Conservation (phyloP, 2,113 vertebrate genomes). For the Xenopus laevis region DNA sequence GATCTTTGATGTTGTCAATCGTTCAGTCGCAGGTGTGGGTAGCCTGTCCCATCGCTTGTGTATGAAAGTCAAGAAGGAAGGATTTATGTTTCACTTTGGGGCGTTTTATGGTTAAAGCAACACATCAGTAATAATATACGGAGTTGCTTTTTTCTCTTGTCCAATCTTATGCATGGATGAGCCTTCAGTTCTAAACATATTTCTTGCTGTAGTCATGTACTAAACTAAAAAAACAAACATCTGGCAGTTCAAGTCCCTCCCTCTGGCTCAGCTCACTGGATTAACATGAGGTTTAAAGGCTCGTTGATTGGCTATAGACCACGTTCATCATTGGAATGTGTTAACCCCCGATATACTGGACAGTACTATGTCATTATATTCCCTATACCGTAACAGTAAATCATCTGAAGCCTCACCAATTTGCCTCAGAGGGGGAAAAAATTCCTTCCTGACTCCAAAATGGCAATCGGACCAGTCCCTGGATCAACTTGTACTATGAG, state of each 20-base stretch:
- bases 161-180: constrained; percentile 57
- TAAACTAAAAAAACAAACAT: constrained; percentile 78
- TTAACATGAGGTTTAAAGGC: constrained; percentile 48
- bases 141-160: constrained; percentile 63
- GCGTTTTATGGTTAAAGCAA: constrained; percentile 54
- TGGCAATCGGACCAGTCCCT: no score
- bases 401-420: no score
- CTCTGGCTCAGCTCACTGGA: constrained; percentile 75
- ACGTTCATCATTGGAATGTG: constrained; percentile 60
- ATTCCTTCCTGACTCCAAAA: no score
- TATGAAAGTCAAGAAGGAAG: no score
- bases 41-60: no score
- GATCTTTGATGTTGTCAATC: constrained; percentile 73
- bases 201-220: constrained; percentile 98
- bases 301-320: constrained; percentile 60
- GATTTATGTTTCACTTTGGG: constrained; percentile 70
- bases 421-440: no score
- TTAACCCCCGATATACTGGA: constrained; percentile 64
- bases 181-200: constrained; percentile 66
- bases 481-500: no score
- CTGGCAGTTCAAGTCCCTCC: constrained; percentile 76
- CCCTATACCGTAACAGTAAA: background rate
- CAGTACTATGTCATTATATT: constrained; percentile 39
- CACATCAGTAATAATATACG: constrained; percentile 54
- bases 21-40: no score